phyloP scores from a whole-genome alignment of 2,113 vertebrate species.

The Epinephelus moara region DNA sequence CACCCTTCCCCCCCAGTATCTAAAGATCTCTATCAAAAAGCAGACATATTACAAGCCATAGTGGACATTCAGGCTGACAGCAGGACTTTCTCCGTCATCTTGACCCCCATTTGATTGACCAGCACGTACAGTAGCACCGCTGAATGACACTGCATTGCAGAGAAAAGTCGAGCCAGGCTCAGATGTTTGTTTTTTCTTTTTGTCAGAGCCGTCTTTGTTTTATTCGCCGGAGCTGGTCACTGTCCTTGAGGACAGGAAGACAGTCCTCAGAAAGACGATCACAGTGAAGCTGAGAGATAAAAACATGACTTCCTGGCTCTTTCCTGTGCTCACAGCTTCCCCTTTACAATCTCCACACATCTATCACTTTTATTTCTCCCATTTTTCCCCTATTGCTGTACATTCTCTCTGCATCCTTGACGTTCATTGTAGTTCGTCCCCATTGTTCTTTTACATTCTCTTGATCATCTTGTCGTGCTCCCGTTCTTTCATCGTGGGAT shows the following conservation, averaged over 20 bases:
- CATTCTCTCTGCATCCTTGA: constrained; percentile 13
- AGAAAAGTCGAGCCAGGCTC: not conserved
- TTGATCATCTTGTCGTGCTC: constrained; percentile 49
- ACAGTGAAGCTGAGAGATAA: constrained; percentile 46
- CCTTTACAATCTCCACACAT: constrained; percentile 45
- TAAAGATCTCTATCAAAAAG: too few relatives aligned
- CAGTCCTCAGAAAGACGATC: constrained; percentile 27
- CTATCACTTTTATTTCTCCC: constrained; percentile 39
- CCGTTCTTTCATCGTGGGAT: constrained; percentile 48
- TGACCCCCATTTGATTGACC: not conserved
- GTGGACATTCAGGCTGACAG: too few relatives aligned
- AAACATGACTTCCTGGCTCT: constrained; percentile 49
- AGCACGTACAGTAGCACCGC: not conserved
- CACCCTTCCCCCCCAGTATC: too few relatives aligned
- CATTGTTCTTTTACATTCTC: constrained; percentile 64
- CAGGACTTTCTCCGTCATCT: too few relatives aligned
- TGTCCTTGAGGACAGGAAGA: constrained; percentile 26
- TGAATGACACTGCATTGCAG: not conserved
- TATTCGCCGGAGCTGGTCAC: not conserved
- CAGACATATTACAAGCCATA: too few relatives aligned
- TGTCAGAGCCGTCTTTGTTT: not conserved
- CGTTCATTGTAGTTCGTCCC: constrained; percentile 35
- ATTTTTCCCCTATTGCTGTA: not conserved
- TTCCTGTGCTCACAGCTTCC: constrained; percentile 30
- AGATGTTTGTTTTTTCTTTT: not conserved